Percentiles rank a stretch among this genome's conserved stretches.
Conservation (phyloP, 2,888 invertebrate species). For the Volucella inanis region DNA sequence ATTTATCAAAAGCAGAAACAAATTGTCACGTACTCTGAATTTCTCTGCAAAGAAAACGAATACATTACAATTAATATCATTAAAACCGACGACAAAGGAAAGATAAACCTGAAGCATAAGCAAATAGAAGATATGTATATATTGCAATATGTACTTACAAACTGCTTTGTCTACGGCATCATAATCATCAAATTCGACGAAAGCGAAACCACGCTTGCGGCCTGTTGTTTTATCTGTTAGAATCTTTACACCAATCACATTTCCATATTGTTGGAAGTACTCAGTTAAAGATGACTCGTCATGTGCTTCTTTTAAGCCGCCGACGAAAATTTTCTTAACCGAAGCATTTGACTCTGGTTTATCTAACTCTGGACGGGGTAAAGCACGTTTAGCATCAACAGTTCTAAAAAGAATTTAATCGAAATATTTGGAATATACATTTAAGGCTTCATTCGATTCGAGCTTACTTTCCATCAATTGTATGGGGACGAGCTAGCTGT, state of each 20-base stretch:
- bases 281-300: conserved; percentile 78
- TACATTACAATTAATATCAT: no score
- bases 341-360: conserved; percentile 76
- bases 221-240: conserved; percentile 80
- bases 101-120: no score
- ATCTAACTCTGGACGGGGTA: conserved; percentile 79
- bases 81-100: no score
- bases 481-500: conserved; percentile 79
- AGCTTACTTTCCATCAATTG: conserved; percentile 84
- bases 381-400: conserved; percentile 80
- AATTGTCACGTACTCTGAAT: no score
- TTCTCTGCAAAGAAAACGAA: no score
- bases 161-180: conserved; percentile 80
- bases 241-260: conserved; percentile 78
- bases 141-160: conserved; percentile 76
- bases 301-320: conserved; percentile 81
- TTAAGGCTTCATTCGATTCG: not conserved
- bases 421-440: not conserved
- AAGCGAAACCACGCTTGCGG: conserved; percentile 81
- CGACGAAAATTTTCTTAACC: conserved; percentile 80
- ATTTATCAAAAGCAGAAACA: no score
- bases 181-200: conserved; percentile 80
- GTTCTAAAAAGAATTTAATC: conserved; percentile 75
- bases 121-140: not conserved
- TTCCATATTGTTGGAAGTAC: conserved; percentile 80